phyloP scores from a whole-genome alignment of 2,797 vertebrate species.

The Alauda arvensis region DNA sequence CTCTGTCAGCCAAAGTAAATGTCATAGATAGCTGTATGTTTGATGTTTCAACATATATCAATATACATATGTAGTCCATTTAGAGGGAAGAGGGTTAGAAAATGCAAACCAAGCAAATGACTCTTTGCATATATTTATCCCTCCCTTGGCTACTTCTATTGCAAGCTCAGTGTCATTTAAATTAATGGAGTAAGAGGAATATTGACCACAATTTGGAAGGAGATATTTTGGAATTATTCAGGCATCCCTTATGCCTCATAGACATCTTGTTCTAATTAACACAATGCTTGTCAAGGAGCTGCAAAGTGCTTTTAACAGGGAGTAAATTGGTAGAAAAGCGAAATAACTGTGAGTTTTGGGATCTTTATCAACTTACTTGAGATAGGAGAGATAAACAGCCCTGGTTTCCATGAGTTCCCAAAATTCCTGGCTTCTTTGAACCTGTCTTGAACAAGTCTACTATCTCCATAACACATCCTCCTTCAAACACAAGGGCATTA shows the following conservation, averaged over 20 bases:
- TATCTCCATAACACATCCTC: neutral
- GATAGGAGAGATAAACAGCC: neutral
- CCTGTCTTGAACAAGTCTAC: neutral
- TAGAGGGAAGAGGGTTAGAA: neutral
- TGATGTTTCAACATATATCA: neutral
- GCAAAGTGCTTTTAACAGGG: neutral
- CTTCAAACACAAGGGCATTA: neutral
- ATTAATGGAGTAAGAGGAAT: neutral
- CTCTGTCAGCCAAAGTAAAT: neutral
- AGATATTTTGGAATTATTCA: neutral
- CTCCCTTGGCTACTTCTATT: fast-evolving
- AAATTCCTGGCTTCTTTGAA: neutral
- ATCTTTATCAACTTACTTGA: neutral
- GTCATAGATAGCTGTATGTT: neutral
- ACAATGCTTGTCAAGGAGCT: neutral
- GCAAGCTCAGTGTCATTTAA: neutral
- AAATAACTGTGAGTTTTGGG: neutral
- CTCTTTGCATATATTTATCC: neutral
- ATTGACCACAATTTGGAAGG: neutral
- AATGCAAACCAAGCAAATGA: neutral
- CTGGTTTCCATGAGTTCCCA: neutral
- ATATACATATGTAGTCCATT: neutral
- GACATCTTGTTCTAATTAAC: neutral
- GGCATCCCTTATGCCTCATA: neutral
- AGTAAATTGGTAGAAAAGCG: neutral